Evolutionary conservation across 2,888 invertebrate genomes (phyloP), one percentile per base, ranked within the genome.

Genomic region (Oscheius sp.): DNA sequence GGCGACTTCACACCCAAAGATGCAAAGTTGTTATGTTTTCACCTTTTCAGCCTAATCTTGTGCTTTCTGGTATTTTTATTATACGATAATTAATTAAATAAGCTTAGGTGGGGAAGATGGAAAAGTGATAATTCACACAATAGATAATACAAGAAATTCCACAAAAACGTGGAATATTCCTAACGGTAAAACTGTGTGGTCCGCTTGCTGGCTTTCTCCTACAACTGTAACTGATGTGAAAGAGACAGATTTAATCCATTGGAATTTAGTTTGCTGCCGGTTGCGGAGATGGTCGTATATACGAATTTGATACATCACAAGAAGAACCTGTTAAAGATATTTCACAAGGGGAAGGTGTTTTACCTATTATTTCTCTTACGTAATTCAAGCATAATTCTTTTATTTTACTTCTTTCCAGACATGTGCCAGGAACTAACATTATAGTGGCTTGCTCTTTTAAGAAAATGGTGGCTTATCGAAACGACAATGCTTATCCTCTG

Each of bases 221-320:
- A 49, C 49, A 16, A 7, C 43, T 2, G 49, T 45, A n/a, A 21
- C 7, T 25, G 58, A 9, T 23, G 41, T 70, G n/a, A 52, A 12
- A 35, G 35, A 35, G 3, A 35, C 9, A 6, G 35, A 6, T 35
- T 3, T 6, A 63, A 2, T 45, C 45, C 21, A n/a, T n/a, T n/a
- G n/a, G n/a, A 45, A n/a, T 73, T 73, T 29, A 73, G 73, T 43
- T 73, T 18, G 69, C 35, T 18, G 41, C 58, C 18, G 73, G 73
- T 12, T 27, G 29, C 6, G n/a, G 18, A 25, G 45, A 69, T 41
- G 73, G 73, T 23, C 56, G 73, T 12, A 41, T 73, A 16, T 69
- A 49, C 18, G 68, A 69, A 29, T 73, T 58, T 27, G 58, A 68
- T 41, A 59, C 16, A 18, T 41, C 58, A 7, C 27, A 21, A 46